These are phyloP conservation scores for Scalopus aquaticus DNA, from an alignment of 2,113 vertebrate species.

Conservation along the genomic window DNA sequence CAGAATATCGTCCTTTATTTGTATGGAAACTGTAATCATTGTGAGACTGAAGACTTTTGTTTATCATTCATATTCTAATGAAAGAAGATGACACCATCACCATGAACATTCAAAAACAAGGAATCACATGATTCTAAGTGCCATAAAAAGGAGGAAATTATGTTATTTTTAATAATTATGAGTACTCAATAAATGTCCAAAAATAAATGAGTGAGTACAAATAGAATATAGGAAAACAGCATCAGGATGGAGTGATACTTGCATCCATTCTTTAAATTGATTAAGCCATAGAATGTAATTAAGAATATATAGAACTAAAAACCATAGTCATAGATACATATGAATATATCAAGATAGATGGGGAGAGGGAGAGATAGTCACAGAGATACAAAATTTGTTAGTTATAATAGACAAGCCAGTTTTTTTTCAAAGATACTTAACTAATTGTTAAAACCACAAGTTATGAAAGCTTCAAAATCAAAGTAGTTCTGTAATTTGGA, in stretches of 20 bases:
- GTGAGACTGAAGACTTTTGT: background rate
- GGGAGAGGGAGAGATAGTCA: background rate
- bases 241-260: background rate
- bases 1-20: too few relatives aligned
- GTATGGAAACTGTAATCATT: background rate
- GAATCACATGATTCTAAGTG: background rate
- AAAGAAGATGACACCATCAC: background rate
- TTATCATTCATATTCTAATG: background rate
- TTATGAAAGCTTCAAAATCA: background rate
- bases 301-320: background rate
- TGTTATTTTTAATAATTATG: background rate
- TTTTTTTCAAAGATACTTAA: background rate
- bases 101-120: background rate
- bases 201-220: background rate
- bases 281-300: background rate
- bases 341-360: background rate
- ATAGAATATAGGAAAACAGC: background rate
- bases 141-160: background rate
- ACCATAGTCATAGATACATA: background rate
- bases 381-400: background rate
- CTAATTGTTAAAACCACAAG: background rate
- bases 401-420: background rate
- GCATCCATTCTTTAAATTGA: background rate
- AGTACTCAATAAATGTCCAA: background rate
- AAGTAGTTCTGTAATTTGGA: background rate